Conservation (phyloP, 2,113 vertebrate species). For the Leptosomus discolor region DNA sequence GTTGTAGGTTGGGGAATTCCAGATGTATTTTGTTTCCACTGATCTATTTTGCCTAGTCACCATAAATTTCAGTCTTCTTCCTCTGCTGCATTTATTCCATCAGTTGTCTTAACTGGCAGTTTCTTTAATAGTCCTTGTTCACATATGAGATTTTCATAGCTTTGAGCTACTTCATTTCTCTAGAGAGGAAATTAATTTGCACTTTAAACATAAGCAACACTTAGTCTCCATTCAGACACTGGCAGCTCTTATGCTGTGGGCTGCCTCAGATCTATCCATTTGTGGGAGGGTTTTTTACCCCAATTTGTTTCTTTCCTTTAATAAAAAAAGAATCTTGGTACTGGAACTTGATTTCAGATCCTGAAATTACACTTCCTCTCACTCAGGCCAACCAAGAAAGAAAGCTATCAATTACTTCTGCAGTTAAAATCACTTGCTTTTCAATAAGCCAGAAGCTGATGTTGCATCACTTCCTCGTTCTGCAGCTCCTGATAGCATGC, state of each 20-base stretch:
- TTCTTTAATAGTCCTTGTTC: slow-evolving; percentile 30
- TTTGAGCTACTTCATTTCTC: slow-evolving; percentile 46
- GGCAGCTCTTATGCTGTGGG: background rate
- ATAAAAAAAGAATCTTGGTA: background rate
- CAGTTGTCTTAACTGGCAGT: slow-evolving; percentile 26
- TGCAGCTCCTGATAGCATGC: background rate
- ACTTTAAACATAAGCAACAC: slow-evolving; percentile 50
- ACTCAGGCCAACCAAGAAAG: background rate
- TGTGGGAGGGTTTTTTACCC: too few relatives aligned
- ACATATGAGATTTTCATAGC: slow-evolving; percentile 8
- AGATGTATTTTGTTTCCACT: slow-evolving; percentile 13
- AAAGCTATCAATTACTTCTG: slow-evolving; percentile 11
- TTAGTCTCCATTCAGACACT: background rate
- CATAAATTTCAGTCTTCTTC: slow-evolving; percentile 7
- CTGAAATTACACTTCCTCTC: slow-evolving; percentile 23
- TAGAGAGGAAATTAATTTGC: slow-evolving; percentile 52
- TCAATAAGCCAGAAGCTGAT: background rate
- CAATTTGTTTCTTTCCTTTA: background rate
- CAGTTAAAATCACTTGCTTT: slow-evolving; percentile 26
- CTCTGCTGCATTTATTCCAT: slow-evolving; percentile 12
- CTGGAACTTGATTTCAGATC: background rate
- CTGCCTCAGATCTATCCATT: background rate
- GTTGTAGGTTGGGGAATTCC: background rate
- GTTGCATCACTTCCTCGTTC: background rate
- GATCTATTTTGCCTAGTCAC: slow-evolving; percentile 45